Conservation (phyloP, 2,888 invertebrate genomes). For the Pantelozetes paolii region DNA sequence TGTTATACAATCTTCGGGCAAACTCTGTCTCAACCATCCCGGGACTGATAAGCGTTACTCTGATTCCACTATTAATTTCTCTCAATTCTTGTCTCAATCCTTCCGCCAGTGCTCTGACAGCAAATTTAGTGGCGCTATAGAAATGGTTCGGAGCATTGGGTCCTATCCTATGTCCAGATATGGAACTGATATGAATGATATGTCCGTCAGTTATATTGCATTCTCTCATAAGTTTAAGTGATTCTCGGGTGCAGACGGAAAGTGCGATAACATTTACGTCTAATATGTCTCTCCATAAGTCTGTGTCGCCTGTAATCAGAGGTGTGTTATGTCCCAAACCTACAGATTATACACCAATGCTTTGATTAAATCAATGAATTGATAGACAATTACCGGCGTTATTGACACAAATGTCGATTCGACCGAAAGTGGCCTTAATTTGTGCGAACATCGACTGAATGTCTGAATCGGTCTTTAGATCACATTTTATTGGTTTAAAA, state of each 20-base stretch:
- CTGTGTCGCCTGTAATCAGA: constrained; percentile 43
- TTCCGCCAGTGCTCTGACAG: constrained; percentile 58
- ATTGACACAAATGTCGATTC: constrained; percentile 60
- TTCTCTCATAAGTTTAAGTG: constrained; percentile 58
- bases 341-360: background rate
- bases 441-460: constrained; percentile 58
- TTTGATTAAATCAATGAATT: background rate
- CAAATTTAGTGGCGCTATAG: constrained; percentile 60
- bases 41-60: constrained; percentile 48
- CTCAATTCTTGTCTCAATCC: constrained; percentile 58
- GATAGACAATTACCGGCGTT: constrained; percentile 56
- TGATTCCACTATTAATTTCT: constrained; percentile 54
- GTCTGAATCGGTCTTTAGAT: constrained; percentile 53
- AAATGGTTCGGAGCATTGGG: constrained; percentile 51
- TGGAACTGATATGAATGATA: constrained; percentile 60
- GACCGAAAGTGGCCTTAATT: constrained; percentile 56
- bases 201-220: constrained; percentile 58
- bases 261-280: constrained; percentile 61
- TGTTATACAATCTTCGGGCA: constrained; percentile 13
- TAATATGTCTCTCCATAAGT: constrained; percentile 53
- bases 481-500: constrained; percentile 43
- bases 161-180: constrained; percentile 52
- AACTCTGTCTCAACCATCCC: constrained; percentile 47
- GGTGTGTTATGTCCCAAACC: constrained; percentile 50
- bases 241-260: constrained; percentile 59